Evolutionary conservation across 2,113 vertebrate species (phyloP).

Genomic region (Leucoraja erinaceus): DNA sequence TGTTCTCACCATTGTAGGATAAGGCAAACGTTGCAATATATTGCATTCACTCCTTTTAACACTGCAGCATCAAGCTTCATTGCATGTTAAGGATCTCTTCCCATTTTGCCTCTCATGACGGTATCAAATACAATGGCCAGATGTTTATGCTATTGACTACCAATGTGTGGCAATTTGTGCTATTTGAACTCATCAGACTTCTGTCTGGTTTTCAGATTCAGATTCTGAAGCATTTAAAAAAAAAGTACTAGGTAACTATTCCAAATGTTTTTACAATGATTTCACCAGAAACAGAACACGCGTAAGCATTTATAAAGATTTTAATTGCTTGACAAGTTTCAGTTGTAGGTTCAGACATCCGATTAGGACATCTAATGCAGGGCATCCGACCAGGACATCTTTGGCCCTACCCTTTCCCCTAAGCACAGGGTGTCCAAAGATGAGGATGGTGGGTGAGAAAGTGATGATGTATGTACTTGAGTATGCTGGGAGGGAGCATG

Average conservation of each 20-base stretch:
- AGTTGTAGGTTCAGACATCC: background rate
- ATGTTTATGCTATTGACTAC: no score
- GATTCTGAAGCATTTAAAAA: background rate
- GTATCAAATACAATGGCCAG: background rate
- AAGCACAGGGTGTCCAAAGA: no score
- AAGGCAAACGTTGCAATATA: background rate
- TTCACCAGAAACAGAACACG: background rate
- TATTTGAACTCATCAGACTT: background rate
- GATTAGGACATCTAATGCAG: no score
- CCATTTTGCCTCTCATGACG: background rate
- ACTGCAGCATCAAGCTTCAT: background rate
- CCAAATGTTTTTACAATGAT: background rate
- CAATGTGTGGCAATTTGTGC: background rate
- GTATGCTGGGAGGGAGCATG: no score
- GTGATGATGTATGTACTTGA: no score
- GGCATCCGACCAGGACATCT: no score
- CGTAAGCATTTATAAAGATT: no score
- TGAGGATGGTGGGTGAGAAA: no score
- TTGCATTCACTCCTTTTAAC: background rate
- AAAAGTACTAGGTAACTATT: background rate
- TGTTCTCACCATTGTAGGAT: background rate
- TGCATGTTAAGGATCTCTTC: background rate
- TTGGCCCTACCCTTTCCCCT: no score
- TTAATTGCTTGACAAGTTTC: background rate
- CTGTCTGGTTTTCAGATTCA: no score